Conservation (phyloP, 2,888 invertebrate species). For the Sphinx pinastri region DNA sequence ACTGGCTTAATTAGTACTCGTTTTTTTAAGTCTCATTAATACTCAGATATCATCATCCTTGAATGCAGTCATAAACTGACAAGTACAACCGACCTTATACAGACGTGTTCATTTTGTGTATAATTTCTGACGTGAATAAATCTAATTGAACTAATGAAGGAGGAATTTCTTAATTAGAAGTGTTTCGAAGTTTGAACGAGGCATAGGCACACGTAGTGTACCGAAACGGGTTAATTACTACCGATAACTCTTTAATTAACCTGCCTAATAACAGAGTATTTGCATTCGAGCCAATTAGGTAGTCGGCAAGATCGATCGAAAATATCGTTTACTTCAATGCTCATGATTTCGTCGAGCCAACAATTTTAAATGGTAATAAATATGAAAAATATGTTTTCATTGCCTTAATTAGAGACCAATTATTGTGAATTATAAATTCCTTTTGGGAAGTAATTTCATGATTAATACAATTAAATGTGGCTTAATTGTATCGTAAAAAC, state of each 20-base stretch:
- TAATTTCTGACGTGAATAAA: conserved; percentile 68
- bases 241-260: conserved; percentile 83
- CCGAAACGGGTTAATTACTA: conserved; percentile 79
- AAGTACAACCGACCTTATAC: conserved; percentile 14
- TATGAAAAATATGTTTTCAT: conserved; percentile 12
- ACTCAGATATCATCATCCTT: conserved; percentile 21
- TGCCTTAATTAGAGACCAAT: background rate
- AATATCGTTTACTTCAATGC: conserved; percentile 52
- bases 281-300: conserved; percentile 78
- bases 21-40: conserved; percentile 23
- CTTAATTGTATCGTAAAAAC: background rate
- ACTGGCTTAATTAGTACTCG: conserved; percentile 23
- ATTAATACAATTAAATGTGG: background rate
- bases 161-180: conserved; percentile 82
- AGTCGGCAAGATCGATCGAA: conserved; percentile 60
- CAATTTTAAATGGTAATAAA: conserved; percentile 16
- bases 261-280: conserved; percentile 81
- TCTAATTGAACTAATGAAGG: conserved; percentile 80
- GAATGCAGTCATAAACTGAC: conserved; percentile 24
- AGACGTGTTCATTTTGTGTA: conserved; percentile 36
- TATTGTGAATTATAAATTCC: background rate
- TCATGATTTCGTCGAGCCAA: conserved; percentile 17
- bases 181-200: conserved; percentile 62
- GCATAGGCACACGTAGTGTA: conserved; percentile 74
- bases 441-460: conserved; percentile 1